Conservation (phyloP, 2,797 vertebrate genomes). For the Mus spretus region DNA sequence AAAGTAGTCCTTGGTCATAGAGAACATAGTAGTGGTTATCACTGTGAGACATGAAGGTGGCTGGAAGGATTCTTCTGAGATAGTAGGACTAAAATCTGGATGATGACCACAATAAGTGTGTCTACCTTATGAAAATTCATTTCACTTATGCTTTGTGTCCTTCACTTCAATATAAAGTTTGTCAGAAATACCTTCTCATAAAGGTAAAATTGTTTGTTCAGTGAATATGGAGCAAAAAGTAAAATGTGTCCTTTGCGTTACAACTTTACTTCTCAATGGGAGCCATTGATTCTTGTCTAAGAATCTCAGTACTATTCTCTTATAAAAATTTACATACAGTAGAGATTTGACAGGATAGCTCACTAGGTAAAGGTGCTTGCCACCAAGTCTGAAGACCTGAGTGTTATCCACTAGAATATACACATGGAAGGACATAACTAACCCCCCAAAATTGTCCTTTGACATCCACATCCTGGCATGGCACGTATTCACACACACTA, state of each 20-base stretch:
- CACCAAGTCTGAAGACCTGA: neutral
- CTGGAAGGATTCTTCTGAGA: neutral
- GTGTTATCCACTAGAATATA: neutral
- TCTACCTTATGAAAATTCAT: slow-evolving; percentile 46
- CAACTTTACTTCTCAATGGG: slow-evolving; percentile 7
- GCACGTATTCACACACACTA: neutral
- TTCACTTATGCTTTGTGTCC: slow-evolving; percentile 22
- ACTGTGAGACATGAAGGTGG: neutral
- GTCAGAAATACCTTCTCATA: slow-evolving; percentile 23
- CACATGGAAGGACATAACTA: neutral
- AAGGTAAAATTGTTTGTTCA: slow-evolving; percentile 39
- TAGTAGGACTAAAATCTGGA: neutral
- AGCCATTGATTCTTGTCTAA: slow-evolving; percentile 43
- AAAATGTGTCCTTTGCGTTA: neutral
- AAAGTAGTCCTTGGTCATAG: slow-evolving; percentile 30
- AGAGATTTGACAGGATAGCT: neutral
- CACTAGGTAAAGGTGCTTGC: neutral
- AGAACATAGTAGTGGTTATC: slow-evolving; percentile 5
- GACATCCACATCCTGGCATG: neutral
- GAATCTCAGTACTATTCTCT: neutral
- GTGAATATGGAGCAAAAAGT: neutral
- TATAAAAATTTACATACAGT: neutral
- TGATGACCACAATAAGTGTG: neutral
- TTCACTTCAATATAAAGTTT: slow-evolving; percentile 43
- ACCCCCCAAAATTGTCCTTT: neutral